phyloP scores from a whole-genome alignment of 2,888 invertebrate species.

The Aporophyla nigra region DNA sequence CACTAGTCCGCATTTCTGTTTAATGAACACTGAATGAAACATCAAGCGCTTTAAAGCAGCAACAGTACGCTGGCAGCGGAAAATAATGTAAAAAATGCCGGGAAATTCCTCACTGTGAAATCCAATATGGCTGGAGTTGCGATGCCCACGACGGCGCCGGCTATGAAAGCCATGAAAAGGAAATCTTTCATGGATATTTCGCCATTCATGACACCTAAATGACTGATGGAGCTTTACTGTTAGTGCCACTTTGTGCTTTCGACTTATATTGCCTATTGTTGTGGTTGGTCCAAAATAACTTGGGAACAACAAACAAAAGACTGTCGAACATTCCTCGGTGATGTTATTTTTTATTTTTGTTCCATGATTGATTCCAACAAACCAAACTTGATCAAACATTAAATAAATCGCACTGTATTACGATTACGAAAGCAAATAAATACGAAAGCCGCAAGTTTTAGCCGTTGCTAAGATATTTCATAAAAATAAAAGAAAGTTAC shows the following conservation, averaged over 20 bases:
- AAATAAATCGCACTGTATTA: conserved; percentile 34
- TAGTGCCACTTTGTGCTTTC: conserved; percentile 54
- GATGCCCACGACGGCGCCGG: conserved; percentile 56
- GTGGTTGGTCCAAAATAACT: conserved; percentile 40
- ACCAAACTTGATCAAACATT: conserved; percentile 37
- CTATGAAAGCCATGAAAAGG: conserved; percentile 77
- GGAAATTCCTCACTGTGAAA: conserved; percentile 68
- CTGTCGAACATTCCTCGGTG: conserved; percentile 34
- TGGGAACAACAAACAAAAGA: conserved; percentile 47
- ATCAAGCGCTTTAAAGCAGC: conserved; percentile 59
- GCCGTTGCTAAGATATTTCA: conserved; percentile 56
- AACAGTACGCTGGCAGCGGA: conserved; percentile 59
- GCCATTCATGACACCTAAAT: conserved; percentile 74
- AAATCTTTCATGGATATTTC: conserved; percentile 80
- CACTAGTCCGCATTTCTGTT: conserved; percentile 56
- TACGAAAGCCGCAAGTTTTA: conserved; percentile 45
- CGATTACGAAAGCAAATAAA: conserved; percentile 52
- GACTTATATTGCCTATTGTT: conserved; percentile 59
- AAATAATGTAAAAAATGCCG: conserved; percentile 68
- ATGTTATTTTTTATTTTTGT: conserved; percentile 23
- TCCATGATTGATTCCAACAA: conserved; percentile 36
- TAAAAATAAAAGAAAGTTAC: conserved; percentile 62
- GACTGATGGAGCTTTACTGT: conserved; percentile 75
- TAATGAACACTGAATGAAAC: conserved; percentile 67
- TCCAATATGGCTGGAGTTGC: conserved; percentile 70